Conservation (phyloP, 2,888 invertebrate genomes). For the Quadriops clusia region DNA sequence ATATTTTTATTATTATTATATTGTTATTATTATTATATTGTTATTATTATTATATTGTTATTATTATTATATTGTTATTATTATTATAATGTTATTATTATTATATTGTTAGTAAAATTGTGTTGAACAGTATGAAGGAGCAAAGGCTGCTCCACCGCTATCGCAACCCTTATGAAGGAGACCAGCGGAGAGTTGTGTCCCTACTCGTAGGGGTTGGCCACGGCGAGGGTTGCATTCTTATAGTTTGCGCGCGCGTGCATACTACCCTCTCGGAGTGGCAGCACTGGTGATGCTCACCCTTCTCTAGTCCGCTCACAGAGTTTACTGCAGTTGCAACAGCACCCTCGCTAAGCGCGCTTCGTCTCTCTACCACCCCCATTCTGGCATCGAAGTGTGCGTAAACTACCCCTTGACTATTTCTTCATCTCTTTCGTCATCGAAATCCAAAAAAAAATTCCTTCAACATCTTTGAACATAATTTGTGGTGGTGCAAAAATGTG, state of each 20-base stretch:
- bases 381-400: no score
- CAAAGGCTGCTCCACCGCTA: constrained; percentile 17
- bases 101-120: constrained; percentile 13
- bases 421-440: no score
- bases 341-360: constrained; percentile 27
- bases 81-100: no score
- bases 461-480: no score
- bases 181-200: constrained; percentile 9
- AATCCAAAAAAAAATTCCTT: no score
- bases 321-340: constrained; percentile 31
- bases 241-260: constrained; percentile 37
- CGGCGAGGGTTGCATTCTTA: constrained; percentile 23
- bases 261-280: constrained; percentile 13
- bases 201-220: constrained; percentile 20
- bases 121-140: constrained; percentile 17
- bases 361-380: constrained; percentile 3
- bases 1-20: no score
- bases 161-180: constrained; percentile 5
- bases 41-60: no score
- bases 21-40: no score
- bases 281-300: constrained; percentile 16
- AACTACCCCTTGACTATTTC: no score
- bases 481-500: no score
- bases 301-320: constrained; percentile 16
- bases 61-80: no score